phyloP scores from a whole-genome alignment of 2,888 invertebrate species.

The Polydrusus cervinus region DNA sequence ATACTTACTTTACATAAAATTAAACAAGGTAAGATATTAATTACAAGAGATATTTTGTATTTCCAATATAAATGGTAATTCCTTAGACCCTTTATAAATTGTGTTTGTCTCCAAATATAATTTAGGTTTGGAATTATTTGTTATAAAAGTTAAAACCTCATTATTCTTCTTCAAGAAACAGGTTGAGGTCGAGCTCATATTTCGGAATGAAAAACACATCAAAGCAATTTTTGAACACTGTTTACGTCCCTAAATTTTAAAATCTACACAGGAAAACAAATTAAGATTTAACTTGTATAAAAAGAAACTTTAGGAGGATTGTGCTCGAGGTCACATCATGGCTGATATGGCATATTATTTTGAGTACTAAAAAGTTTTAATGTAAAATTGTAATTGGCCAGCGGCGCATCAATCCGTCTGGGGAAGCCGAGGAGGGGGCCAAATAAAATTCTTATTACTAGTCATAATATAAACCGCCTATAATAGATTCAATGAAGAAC shows the following conservation, averaged over 20 bases:
- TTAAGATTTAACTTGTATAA: neutral
- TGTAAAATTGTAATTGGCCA: too few relatives aligned
- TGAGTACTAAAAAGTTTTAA: too few relatives aligned
- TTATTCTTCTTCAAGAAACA: constrained; percentile 15
- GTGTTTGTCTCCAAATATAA: constrained; percentile 10
- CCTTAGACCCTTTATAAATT: constrained; percentile 14
- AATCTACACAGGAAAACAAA: neutral
- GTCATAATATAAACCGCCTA: too few relatives aligned
- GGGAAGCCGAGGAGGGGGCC: too few relatives aligned
- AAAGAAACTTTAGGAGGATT: too few relatives aligned
- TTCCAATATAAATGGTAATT: constrained; percentile 20
- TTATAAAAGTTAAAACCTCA: neutral
- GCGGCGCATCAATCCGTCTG: too few relatives aligned
- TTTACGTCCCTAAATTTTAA: neutral
- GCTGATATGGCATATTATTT: too few relatives aligned
- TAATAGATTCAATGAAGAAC: too few relatives aligned
- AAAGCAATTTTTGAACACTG: neutral
- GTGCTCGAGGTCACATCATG: too few relatives aligned
- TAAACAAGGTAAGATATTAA: constrained; percentile 18
- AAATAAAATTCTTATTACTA: too few relatives aligned
- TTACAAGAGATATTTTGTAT: constrained; percentile 22
- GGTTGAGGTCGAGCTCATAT: neutral
- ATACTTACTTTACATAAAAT: constrained; percentile 19
- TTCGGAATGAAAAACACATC: constrained; percentile 10
- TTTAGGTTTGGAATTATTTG: constrained; percentile 16